phyloP scores from a whole-genome alignment of 2,888 invertebrate genomes.

The Ichneumoninae sp. region DNA sequence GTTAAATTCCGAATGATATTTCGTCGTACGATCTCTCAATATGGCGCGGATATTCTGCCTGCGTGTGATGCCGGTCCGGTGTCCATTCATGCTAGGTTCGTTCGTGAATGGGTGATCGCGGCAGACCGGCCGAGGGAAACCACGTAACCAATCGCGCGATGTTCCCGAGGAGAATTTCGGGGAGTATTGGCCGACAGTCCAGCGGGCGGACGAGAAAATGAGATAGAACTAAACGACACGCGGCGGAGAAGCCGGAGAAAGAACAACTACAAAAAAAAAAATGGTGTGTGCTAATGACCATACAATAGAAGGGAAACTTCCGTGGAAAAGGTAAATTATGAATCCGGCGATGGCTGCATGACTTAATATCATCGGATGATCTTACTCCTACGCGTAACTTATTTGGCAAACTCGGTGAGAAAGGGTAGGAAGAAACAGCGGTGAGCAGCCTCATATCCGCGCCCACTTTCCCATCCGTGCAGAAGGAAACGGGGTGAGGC shows the following conservation, averaged over 20 bases:
- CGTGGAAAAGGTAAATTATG: not conserved
- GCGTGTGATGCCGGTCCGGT: slow-evolving; percentile 53
- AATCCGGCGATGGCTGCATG: not conserved
- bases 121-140: slow-evolving; percentile 66
- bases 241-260: slow-evolving; percentile 42
- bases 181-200: slow-evolving; percentile 23
- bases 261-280: slow-evolving; percentile 6
- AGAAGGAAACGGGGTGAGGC: not conserved
- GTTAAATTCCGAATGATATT: slow-evolving; percentile 39
- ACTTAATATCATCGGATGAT: not conserved
- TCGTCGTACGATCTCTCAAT: slow-evolving; percentile 10
- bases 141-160: slow-evolving; percentile 73
- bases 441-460: not conserved
- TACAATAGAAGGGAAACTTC: too few relatives aligned
- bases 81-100: slow-evolving; percentile 72
- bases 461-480: not conserved
- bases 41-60: slow-evolving; percentile 18
- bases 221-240: slow-evolving; percentile 31
- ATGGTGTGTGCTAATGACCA: too few relatives aligned
- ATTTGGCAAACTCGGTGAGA: not conserved
- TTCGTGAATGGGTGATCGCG: slow-evolving; percentile 71
- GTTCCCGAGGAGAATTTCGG: slow-evolving; percentile 30
- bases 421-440: not conserved
- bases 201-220: slow-evolving; percentile 7
- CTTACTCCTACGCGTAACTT: not conserved